Conservation (phyloP, 1,140 invertebrate species). For the Liolophura sinensis region DNA sequence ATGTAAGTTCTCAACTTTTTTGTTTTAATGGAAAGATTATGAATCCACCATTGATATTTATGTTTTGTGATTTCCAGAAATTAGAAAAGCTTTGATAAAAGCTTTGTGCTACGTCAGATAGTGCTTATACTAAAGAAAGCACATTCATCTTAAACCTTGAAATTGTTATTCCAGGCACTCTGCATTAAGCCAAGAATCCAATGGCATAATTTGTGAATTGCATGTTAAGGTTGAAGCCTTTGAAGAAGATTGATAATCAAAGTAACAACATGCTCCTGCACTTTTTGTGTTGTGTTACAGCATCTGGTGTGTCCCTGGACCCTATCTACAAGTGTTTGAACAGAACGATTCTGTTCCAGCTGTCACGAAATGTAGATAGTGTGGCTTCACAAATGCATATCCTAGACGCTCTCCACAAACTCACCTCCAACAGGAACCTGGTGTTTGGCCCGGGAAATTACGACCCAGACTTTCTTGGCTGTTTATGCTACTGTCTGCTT, state of each 20-base stretch:
- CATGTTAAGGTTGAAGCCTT: not conserved
- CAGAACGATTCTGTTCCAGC: constrained; percentile 87
- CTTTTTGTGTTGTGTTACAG: constrained; percentile 31
- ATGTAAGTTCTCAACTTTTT: constrained; percentile 40
- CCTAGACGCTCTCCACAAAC: constrained; percentile 88
- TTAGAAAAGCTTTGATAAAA: not conserved
- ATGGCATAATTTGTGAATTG: not conserved
- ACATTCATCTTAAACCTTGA: no score
- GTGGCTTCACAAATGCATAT: constrained; percentile 84
- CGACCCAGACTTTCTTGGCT: constrained; percentile 93
- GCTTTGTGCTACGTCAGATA: not conserved
- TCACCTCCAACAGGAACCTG: constrained; percentile 79
- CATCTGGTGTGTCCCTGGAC: constrained; percentile 66
- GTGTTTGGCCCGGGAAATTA: constrained; percentile 94
- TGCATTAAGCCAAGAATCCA: not conserved
- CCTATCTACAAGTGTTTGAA: constrained; percentile 92
- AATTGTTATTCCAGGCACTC: not conserved
- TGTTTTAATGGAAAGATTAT: not conserved
- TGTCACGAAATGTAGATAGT: constrained; percentile 87
- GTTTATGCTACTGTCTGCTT: constrained; percentile 92
- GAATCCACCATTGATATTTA: no score
- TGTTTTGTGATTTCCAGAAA: no score
- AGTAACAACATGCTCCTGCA: not conserved
- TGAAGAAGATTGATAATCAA: not conserved
- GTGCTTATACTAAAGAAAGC: not conserved